Conservation (phyloP, 2,888 invertebrate genomes). For the Andrena haemorrhoa region DNA sequence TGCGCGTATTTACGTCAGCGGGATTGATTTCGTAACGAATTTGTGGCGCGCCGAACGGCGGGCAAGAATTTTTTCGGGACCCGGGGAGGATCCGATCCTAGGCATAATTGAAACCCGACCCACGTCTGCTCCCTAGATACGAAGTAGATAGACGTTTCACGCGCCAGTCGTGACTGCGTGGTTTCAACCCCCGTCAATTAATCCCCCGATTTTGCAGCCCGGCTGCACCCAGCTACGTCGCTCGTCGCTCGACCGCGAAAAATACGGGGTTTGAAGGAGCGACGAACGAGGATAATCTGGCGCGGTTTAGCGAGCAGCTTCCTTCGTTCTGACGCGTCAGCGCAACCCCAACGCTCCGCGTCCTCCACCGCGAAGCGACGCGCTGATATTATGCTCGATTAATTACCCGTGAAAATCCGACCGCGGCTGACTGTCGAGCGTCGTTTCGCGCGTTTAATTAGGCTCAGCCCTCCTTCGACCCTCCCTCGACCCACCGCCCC, state of each 20-base stretch:
- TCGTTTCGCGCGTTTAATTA: slow-evolving; percentile 57
- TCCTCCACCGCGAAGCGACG: slow-evolving; percentile 35
- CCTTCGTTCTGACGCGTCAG: slow-evolving; percentile 42
- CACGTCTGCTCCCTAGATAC: neutral
- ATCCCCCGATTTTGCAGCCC: slow-evolving; percentile 14
- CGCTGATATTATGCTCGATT: slow-evolving; percentile 62
- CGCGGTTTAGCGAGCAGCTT: slow-evolving; percentile 39
- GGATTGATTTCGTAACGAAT: slow-evolving; percentile 44
- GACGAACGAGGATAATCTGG: slow-evolving; percentile 25
- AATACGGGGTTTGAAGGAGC: slow-evolving; percentile 36
- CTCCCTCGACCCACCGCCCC: neutral
- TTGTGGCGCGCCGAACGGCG: neutral
- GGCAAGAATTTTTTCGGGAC: neutral
- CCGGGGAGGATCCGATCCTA: neutral
- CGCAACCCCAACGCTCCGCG: slow-evolving; percentile 23
- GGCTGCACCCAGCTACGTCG: neutral
- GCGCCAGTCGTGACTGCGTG: neutral
- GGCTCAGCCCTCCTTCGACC: neutral
- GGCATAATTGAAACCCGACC: neutral
- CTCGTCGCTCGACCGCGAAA: slow-evolving; percentile 28
- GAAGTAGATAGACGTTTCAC: neutral
- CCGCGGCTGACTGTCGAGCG: slow-evolving; percentile 44
- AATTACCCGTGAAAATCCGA: slow-evolving; percentile 61
- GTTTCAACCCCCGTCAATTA: slow-evolving; percentile 6
- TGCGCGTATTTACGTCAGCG: slow-evolving; percentile 29